These are phyloP conservation scores for Sardinella longiceps DNA, from an alignment of 2,797 vertebrate species.

Conservation along the genomic window DNA sequence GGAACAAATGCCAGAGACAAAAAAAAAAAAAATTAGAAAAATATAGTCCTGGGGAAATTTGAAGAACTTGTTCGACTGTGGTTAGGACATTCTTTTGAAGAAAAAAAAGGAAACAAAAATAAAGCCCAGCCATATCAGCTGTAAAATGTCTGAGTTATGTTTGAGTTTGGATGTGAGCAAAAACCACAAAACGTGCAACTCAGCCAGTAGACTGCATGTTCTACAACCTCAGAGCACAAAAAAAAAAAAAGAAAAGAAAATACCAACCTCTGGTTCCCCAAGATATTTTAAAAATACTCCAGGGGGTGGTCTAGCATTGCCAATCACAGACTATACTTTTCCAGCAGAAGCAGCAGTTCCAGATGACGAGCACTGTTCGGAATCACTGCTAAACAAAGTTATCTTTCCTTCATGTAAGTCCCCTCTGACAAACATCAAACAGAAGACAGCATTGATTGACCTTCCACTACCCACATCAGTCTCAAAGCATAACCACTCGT, in stretches of 20 bases:
- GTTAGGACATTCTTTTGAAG: slow-evolving; percentile 1
- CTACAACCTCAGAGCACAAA: slow-evolving; percentile 15
- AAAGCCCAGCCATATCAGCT: slow-evolving; percentile 14
- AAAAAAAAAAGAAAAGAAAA: too few relatives aligned
- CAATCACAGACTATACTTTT: background rate
- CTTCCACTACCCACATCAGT: background rate
- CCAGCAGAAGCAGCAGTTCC: background rate
- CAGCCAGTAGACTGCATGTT: background rate
- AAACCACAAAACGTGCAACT: slow-evolving; percentile 4
- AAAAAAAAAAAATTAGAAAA: background rate
- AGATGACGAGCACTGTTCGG: background rate
- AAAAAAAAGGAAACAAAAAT: background rate
- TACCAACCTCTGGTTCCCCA: background rate
- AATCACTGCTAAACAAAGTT: background rate
- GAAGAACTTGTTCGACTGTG: slow-evolving; percentile 11
- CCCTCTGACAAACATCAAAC: background rate
- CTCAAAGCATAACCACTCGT: background rate
- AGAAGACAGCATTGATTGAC: background rate
- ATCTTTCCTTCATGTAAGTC: background rate
- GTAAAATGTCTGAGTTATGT: slow-evolving; percentile 17
- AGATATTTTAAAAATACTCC: background rate
- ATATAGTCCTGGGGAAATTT: background rate
- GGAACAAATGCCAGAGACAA: background rate
- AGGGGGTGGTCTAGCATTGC: background rate
- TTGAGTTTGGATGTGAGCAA: slow-evolving; percentile 3